Evolutionary conservation across 2,888 invertebrate genomes (phyloP).

Genomic region (Lamproptera curius): DNA sequence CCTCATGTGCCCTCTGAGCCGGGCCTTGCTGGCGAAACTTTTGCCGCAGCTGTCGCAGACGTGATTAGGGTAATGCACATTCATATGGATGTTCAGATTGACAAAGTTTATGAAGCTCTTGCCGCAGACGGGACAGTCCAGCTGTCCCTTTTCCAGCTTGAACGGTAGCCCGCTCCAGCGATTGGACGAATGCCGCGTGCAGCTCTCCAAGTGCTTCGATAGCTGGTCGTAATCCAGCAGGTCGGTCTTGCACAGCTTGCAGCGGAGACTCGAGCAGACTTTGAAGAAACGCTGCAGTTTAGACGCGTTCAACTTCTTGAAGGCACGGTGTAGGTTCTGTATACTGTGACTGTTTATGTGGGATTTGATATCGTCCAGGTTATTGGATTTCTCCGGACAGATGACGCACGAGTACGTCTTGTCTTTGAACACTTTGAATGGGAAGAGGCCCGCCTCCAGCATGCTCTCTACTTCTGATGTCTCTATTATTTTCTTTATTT

Average conservation of each 20-base stretch:
- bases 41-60: slow-evolving; percentile 75
- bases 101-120: slow-evolving; percentile 65
- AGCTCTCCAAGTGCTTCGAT: slow-evolving; percentile 49
- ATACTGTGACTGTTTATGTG: slow-evolving; percentile 52
- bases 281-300: slow-evolving; percentile 52
- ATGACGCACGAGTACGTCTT: slow-evolving; percentile 47
- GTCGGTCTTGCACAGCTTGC: slow-evolving; percentile 58
- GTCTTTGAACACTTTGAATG: slow-evolving; percentile 59
- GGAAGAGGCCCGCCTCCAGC: slow-evolving; percentile 53
- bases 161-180: slow-evolving; percentile 62
- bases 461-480: slow-evolving; percentile 47
- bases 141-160: slow-evolving; percentile 64
- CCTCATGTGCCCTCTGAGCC: slow-evolving; percentile 69
- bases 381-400: slow-evolving; percentile 49
- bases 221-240: slow-evolving; percentile 47
- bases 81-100: slow-evolving; percentile 71
- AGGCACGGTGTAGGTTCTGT: slow-evolving; percentile 48
- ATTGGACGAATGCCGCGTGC: slow-evolving; percentile 38
- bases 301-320: slow-evolving; percentile 60
- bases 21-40: slow-evolving; percentile 71
- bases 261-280: slow-evolving; percentile 37
- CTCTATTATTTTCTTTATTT: slow-evolving; percentile 38
- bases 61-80: slow-evolving; percentile 69
- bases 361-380: slow-evolving; percentile 47
- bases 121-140: slow-evolving; percentile 64